Percentiles rank a stretch among this genome's conserved stretches.
phyloP scores from a whole-genome alignment of 2,888 invertebrate genomes.

The Mythimna loreyi region DNA sequence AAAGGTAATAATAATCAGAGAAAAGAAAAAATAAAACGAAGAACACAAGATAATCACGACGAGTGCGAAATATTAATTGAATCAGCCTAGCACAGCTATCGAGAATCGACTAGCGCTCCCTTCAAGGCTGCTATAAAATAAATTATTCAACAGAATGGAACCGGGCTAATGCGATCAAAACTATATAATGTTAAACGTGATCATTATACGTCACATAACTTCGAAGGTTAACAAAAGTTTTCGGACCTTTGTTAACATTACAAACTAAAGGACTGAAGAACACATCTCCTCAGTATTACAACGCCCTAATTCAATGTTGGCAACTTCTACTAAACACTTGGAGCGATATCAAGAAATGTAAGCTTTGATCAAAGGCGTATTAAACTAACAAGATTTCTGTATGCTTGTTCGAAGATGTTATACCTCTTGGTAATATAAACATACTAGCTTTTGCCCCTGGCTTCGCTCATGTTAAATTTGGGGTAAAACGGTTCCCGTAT shows the following conservation, averaged over 20 bases:
- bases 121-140: conserved; percentile 31
- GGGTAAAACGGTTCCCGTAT: too few relatives aligned
- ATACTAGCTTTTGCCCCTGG: too few relatives aligned
- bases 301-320: conserved; percentile 49
- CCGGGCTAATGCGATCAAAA: conserved; percentile 15
- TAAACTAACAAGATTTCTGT: conserved; percentile 45
- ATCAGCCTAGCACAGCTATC: conserved; percentile 5
- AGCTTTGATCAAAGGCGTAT: conserved; percentile 54
- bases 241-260: conserved; percentile 35
- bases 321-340: conserved; percentile 56
- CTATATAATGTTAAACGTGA: conserved; percentile 8
- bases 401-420: conserved; percentile 36
- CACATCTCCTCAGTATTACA: conserved; percentile 41
- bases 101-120: conserved; percentile 10
- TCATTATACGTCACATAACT: conserved; percentile 36
- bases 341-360: conserved; percentile 49
- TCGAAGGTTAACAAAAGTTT: conserved; percentile 57
- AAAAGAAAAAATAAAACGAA: background rate
- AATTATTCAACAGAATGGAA: conserved; percentile 35
- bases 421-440: background rate
- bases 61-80: conserved; percentile 17
- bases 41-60: conserved; percentile 1
- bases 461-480: too few relatives aligned
- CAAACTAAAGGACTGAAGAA: conserved; percentile 51
- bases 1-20: too few relatives aligned